Evolutionary conservation across 1,140 invertebrate species (phyloP).

Genomic region (Drosophila athabasca): DNA sequence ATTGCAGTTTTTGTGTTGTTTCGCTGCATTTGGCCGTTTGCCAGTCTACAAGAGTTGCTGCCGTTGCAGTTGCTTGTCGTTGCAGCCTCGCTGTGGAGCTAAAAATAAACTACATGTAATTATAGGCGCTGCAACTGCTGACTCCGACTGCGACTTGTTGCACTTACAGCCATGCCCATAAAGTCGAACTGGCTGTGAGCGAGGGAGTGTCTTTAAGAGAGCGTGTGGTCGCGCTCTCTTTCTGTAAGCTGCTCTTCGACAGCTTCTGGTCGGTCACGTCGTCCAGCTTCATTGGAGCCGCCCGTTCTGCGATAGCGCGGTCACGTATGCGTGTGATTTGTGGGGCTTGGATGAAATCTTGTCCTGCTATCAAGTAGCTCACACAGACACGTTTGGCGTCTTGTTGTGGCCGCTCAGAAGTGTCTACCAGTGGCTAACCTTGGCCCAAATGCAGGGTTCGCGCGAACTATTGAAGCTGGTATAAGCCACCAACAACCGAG

Average conservation of each 20-base stretch:
- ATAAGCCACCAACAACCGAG: slow-evolving; percentile 15
- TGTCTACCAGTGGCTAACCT: slow-evolving; percentile 53
- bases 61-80: slow-evolving; percentile 45
- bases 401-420: slow-evolving; percentile 30
- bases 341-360: slow-evolving; percentile 50
- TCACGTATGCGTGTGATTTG: slow-evolving; percentile 74
- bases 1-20: slow-evolving; percentile 58
- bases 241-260: slow-evolving; percentile 7
- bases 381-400: slow-evolving; percentile 49
- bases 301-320: slow-evolving; percentile 41
- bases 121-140: slow-evolving; percentile 49
- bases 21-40: slow-evolving; percentile 60
- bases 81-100: slow-evolving; percentile 50
- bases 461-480: slow-evolving; percentile 5
- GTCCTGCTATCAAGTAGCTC: slow-evolving; percentile 57
- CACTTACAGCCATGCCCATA: slow-evolving; percentile 65
- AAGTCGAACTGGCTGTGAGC: slow-evolving; percentile 20
- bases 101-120: slow-evolving; percentile 78
- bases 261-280: slow-evolving; percentile 44
- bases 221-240: neutral
- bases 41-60: slow-evolving; percentile 36
- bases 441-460: slow-evolving; percentile 59
- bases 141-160: slow-evolving; percentile 61
- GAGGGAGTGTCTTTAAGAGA: slow-evolving; percentile 11
- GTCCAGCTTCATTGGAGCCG: slow-evolving; percentile 8